Base-by-base conservation (phyloP, 2,113 vertebrate species). In the Prunella fulvescens region DNA sequence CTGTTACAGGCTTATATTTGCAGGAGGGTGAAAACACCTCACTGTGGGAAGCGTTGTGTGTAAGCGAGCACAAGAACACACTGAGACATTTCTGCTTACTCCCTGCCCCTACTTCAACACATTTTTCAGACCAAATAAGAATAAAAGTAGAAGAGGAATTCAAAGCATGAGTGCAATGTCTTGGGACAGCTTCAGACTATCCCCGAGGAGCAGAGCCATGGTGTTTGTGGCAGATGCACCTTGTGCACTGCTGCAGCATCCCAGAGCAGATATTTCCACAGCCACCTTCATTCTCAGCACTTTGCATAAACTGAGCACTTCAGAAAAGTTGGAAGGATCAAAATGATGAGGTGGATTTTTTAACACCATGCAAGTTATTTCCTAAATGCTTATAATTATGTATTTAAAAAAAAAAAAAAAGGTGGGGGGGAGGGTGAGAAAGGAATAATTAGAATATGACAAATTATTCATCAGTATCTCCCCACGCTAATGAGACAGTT, bases 401-500 rank as follows among this genome's bases (percentile, higher is more conserved):
- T 39, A 76, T 53, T 91, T 84, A n/a, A n/a, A n/a, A n/a, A n/a
- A n/a, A n/a, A n/a, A 58, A 88, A 87, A 77, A 48, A 24, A 18
- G 12, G 53, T 10, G 28, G 4, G 10, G 8, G 28, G 5, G 9
- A 33, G 17, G 20, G 6, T 18, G 12, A 80, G 40, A 56, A 80
- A 56, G 79, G 71, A 95, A 91, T 93, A 95, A 96, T 97, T 94
- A 93, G 54, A 64, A 86, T 85, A 65, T 72, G 86, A 88, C 81
- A 76, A 96, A 96, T 94, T 95, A 85, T 89, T 81, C 81, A 91
- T 84, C 44, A 93, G 57, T 47, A 71, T 65, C 76, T 92, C 81
- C 81, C 54, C 79, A 88, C 4, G 18, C 78, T 96, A 97, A 96
- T 77, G 95, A 97, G 97, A 96, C 85, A 96, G 96, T 97, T 97